phyloP scores from a whole-genome alignment of 2,888 invertebrate genomes.

The Archips crataeganus region DNA sequence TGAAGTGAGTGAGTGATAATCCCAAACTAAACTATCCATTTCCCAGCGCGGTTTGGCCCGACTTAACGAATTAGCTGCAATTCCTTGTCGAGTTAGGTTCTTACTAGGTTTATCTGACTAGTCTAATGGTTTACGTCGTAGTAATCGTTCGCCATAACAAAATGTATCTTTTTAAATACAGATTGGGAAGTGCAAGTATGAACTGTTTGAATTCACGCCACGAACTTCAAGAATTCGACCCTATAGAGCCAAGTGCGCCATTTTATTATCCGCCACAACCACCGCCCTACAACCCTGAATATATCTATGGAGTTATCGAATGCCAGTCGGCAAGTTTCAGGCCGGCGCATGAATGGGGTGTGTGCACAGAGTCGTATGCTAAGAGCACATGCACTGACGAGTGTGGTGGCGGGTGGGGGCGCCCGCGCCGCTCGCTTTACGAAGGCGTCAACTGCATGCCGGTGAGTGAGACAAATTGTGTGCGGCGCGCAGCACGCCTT shows the following conservation, averaged over 20 bases:
- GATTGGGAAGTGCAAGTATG: constrained; percentile 57
- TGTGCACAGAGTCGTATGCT: constrained; percentile 54
- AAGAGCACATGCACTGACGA: constrained; percentile 55
- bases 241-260: constrained; percentile 65
- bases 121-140: not conserved
- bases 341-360: constrained; percentile 53
- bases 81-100: not conserved
- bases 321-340: constrained; percentile 51
- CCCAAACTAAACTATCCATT: constrained; percentile 17
- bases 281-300: constrained; percentile 78
- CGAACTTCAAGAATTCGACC: constrained; percentile 59
- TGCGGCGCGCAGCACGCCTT: constrained; percentile 63
- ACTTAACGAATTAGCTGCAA: constrained; percentile 6
- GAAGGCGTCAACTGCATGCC: constrained; percentile 79
- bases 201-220: constrained; percentile 71
- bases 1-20: constrained; percentile 2
- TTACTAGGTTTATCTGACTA: not conserved
- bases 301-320: constrained; percentile 58
- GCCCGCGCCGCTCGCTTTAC: constrained; percentile 73
- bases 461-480: constrained; percentile 75
- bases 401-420: constrained; percentile 63
- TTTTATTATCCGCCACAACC: constrained; percentile 70
- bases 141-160: not conserved
- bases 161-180: constrained; percentile 34
- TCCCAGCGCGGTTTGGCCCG: constrained; percentile 11